Percentiles rank a stretch among this genome's conserved stretches.
Conservation (phyloP, 1,140 invertebrate genomes). For the Zaprionus inermis region DNA sequence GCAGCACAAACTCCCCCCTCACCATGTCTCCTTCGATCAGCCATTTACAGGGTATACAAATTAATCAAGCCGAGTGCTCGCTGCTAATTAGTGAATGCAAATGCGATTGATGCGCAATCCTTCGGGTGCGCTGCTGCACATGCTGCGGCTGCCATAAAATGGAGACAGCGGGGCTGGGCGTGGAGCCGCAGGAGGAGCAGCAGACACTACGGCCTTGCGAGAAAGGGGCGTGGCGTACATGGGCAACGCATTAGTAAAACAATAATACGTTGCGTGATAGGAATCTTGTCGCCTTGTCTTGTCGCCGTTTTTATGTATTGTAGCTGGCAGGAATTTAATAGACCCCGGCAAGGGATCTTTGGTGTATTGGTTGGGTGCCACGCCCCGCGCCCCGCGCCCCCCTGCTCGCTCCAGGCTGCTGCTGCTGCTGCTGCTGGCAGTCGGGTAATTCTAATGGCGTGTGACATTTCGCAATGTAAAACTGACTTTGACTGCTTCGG, state of each 20-base stretch:
- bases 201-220: too few relatives aligned
- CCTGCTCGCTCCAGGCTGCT: not conserved
- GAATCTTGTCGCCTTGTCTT: constrained; percentile 48
- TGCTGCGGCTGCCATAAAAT: not conserved
- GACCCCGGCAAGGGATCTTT: constrained; percentile 3
- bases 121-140: not conserved
- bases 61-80: not conserved
- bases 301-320: constrained; percentile 18
- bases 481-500: constrained; percentile 16
- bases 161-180: not conserved
- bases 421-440: constrained; percentile 16
- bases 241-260: constrained; percentile 43
- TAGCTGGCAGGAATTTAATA: constrained; percentile 47
- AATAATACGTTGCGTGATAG: constrained; percentile 45
- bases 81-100: constrained; percentile 16
- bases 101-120: not conserved
- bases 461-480: constrained; percentile 44
- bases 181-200: not conserved
- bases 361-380: not conserved
- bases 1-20: too few relatives aligned
- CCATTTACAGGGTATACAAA: constrained; percentile 15
- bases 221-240: not conserved
- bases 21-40: too few relatives aligned
- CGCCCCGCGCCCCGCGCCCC: not conserved
- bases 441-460: constrained; percentile 29